phyloP scores from a whole-genome alignment of 1,140 invertebrate species.

The Armadillidium nasatum region DNA sequence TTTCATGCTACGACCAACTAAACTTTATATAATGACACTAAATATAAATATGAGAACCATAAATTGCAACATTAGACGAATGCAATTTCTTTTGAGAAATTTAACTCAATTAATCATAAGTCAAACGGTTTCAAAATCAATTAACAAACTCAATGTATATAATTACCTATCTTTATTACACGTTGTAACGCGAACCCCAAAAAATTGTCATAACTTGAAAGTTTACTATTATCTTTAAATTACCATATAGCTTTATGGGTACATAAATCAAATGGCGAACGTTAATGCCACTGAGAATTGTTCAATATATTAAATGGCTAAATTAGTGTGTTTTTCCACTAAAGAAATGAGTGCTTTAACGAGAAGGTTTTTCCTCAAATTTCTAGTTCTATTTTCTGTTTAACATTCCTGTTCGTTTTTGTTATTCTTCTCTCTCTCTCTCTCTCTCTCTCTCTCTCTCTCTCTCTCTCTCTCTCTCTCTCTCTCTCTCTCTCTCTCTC shows the following conservation, averaged over 20 bases:
- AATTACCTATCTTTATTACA: background rate
- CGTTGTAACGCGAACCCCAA: background rate
- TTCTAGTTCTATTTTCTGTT: too few relatives aligned
- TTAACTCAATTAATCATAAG: background rate
- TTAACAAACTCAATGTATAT: background rate
- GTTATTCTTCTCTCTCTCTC: too few relatives aligned
- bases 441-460: slow-evolving; percentile 19
- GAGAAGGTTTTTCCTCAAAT: too few relatives aligned
- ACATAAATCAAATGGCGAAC: background rate
- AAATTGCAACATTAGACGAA: slow-evolving; percentile 8
- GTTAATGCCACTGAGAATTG: too few relatives aligned
- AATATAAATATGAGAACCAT: background rate
- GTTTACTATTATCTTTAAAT: too few relatives aligned
- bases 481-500: slow-evolving; percentile 27
- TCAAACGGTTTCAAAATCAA: background rate
- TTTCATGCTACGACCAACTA: too few relatives aligned
- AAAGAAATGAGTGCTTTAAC: too few relatives aligned
- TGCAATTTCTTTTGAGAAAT: background rate
- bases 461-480: slow-evolving; percentile 12
- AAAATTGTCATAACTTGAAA: too few relatives aligned
- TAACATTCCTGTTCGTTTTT: too few relatives aligned
- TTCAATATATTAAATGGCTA: too few relatives aligned
- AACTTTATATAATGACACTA: too few relatives aligned
- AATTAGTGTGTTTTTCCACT: too few relatives aligned
- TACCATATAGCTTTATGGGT: background rate